These are phyloP conservation scores for Diarsia rubi DNA, from an alignment of 2,888 invertebrate genomes.

Conservation along the genomic window DNA sequence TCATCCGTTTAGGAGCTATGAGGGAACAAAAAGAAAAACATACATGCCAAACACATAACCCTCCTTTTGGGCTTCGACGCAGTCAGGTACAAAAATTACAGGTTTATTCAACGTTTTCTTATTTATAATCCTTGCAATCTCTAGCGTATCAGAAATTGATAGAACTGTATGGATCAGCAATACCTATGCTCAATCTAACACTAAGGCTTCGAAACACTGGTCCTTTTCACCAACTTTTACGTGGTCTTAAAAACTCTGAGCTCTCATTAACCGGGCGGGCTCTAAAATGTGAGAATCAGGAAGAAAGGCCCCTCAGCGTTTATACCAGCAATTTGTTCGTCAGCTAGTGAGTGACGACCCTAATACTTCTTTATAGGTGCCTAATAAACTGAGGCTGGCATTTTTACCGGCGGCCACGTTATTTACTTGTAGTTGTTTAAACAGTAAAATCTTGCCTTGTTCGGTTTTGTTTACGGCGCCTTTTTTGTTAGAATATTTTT, in stretches of 20 bases:
- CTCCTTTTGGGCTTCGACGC: too few species aligned
- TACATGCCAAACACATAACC: too few species aligned
- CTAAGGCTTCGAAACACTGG: background rate
- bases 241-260: constrained; percentile 13
- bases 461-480: constrained; percentile 18
- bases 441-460: constrained; percentile 30
- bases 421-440: constrained; percentile 43
- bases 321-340: constrained; percentile 52
- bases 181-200: background rate
- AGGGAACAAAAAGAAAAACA: too few species aligned
- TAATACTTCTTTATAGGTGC: constrained; percentile 50
- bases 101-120: background rate
- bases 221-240: background rate
- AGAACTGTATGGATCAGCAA: background rate
- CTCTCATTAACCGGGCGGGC: background rate
- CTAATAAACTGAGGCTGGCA: constrained; percentile 53
- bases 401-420: constrained; percentile 50
- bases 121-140: background rate
- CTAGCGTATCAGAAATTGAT: background rate
- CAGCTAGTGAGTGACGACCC: constrained; percentile 52
- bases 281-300: constrained; percentile 33
- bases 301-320: constrained; percentile 27
- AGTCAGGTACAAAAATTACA: too few species aligned
- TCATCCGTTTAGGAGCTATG: too few species aligned
- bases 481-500: constrained; percentile 8